phyloP scores from a whole-genome alignment of 2,113 vertebrate species.

The Esox niger region DNA sequence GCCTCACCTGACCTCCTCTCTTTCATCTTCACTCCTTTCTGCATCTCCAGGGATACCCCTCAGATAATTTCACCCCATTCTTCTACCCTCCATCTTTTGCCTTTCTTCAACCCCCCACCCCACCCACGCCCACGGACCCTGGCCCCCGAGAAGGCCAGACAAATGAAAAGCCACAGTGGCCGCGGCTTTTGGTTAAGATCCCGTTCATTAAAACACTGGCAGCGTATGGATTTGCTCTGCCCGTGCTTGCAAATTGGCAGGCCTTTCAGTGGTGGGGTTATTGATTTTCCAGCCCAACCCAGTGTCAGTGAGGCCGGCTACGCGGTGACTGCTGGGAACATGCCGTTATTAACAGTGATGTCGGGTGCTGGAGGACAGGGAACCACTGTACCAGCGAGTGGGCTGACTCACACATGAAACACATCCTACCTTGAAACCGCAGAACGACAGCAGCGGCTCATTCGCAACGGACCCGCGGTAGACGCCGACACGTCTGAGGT shows the following conservation, averaged over 20 bases:
- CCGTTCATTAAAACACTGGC: constrained; percentile 49
- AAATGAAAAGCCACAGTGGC: constrained; percentile 40
- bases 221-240: constrained; percentile 26
- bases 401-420: no score
- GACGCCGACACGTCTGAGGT: no score
- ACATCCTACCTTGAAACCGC: no score
- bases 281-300: no score
- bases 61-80: background rate
- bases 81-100: constrained; percentile 7
- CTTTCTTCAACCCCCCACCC: constrained; percentile 9
- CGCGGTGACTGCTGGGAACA: no score
- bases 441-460: no score
- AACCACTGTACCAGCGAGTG: no score
- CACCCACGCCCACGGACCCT: constrained; percentile 3
- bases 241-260: constrained; percentile 21
- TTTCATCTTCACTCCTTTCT: constrained; percentile 19
- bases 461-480: no score
- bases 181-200: constrained; percentile 37
- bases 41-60: constrained; percentile 5
- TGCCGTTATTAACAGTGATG: no score
- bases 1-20: constrained; percentile 47
- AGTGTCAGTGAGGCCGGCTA: no score
- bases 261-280: constrained; percentile 11
- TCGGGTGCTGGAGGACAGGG: no score
- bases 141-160: constrained; percentile 3